Evolutionary conservation across 1,140 invertebrate species (phyloP).

Genomic region (Brachionus paranguensis): DNA sequence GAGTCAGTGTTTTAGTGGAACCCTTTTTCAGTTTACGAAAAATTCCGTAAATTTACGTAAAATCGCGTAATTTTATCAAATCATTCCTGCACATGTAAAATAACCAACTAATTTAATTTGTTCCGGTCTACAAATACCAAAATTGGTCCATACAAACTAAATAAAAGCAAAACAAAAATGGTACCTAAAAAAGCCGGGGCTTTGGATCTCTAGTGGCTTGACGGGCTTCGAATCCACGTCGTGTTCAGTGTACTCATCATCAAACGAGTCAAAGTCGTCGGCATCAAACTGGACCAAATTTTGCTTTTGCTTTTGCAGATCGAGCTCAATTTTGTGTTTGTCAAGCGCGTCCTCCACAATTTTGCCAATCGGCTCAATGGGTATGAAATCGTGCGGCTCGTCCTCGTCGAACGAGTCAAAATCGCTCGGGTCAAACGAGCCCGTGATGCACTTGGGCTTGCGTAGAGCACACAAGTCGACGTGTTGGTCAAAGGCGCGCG

Average conservation of each 20-base stretch:
- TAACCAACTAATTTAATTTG: too few relatives aligned
- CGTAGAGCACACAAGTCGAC: not conserved
- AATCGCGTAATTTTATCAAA: too few relatives aligned
- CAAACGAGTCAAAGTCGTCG: slow-evolving; percentile 37
- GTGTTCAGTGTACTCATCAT: not conserved
- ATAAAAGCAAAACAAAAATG: too few relatives aligned
- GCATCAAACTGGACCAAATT: slow-evolving; percentile 32
- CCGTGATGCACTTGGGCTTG: not conserved
- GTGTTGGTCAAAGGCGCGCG: not conserved
- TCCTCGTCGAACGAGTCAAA: slow-evolving; percentile 37
- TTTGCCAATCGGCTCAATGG: not conserved
- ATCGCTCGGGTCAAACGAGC: slow-evolving; percentile 18
- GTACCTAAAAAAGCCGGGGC: not conserved
- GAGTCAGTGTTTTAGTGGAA: too few relatives aligned
- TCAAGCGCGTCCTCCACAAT: not conserved
- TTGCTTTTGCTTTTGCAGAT: not conserved
- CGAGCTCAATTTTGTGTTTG: not conserved
- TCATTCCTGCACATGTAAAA: too few relatives aligned
- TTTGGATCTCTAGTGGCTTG: not conserved
- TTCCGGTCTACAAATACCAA: too few relatives aligned
- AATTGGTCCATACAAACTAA: too few relatives aligned
- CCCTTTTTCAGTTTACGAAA: too few relatives aligned
- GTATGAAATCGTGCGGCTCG: not conserved
- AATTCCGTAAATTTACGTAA: too few relatives aligned
- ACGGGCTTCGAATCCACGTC: not conserved